A percentile compares a stretch with the other conserved stretches of the same genome.
phyloP scores from a whole-genome alignment of 1,140 invertebrate genomes.

The Drosophila rhopaloa region DNA sequence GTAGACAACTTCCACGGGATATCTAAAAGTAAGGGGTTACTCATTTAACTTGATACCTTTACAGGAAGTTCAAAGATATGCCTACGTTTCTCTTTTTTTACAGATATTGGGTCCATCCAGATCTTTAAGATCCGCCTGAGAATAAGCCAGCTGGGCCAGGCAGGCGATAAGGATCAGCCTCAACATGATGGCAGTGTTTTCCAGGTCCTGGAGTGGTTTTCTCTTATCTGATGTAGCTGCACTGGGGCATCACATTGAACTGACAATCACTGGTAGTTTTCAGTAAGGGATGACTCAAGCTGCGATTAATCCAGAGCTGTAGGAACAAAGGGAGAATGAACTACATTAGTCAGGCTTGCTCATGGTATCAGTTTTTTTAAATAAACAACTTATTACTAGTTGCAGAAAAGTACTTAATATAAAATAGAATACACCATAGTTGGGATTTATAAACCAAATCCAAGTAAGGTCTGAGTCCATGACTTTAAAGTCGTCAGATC shows the following conservation, averaged over 20 bases:
- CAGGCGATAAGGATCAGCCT: conserved; percentile 31
- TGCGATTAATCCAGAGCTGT: conserved; percentile 18
- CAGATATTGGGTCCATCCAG: conserved; percentile 75
- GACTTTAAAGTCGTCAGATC: background rate
- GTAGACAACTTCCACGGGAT: conserved; percentile 85
- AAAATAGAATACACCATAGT: too few species aligned
- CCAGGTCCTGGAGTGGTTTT: conserved; percentile 6
- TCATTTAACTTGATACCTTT: background rate
- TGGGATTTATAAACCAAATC: background rate
- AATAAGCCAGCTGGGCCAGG: conserved; percentile 25
- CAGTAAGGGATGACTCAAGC: conserved; percentile 14
- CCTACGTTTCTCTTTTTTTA: conserved; percentile 74
- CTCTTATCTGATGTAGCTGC: conserved; percentile 15
- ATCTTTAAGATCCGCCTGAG: conserved; percentile 55
- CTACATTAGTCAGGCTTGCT: background rate
- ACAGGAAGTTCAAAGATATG: background rate
- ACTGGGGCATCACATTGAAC: conserved; percentile 42
- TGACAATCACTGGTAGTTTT: conserved; percentile 15
- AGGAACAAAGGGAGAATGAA: conserved; percentile 26
- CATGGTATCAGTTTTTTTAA: too few species aligned
- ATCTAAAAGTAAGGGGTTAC: conserved; percentile 23
- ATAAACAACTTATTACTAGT: too few species aligned
- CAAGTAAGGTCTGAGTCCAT: background rate
- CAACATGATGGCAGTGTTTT: conserved; percentile 37
- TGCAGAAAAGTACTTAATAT: too few species aligned